Base-by-base conservation (phyloP, 2,888 invertebrate genomes). In the Conistra vaccinii region DNA sequence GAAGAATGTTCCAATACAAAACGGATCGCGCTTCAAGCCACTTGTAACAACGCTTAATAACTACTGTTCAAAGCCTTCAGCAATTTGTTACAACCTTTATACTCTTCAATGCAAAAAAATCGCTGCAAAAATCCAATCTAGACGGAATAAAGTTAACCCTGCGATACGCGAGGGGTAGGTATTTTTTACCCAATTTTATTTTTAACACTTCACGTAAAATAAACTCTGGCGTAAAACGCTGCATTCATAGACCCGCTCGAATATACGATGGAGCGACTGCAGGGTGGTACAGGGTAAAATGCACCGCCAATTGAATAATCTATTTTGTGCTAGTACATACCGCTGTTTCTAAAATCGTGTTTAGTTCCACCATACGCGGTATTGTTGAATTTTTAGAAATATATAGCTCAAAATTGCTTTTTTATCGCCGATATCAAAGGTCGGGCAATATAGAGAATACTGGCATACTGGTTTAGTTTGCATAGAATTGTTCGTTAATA, bases 261-360 rank as follows among this genome's bases (percentile, higher is more conserved):
- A 90, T 83, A 87, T 87, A 85, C 85, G 85, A 83, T 85, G 83
- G 83, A 76, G 87, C 80, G 78, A 71, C 70, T 75, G 76, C 82
- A 84, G 82, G 85, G 87, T 80, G 79, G 85, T 70, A 71, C 73
- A 65, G 76, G 88, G 84, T 90, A 92, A 93, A 93, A 89, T 92
- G 91, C 90, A 87, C 89, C 91, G 87, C 88, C 92, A 90, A 94
- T 93, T 93, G 93, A 94, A 94, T 94, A 93, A 94, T 93, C 91
- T 92, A 92, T 93, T 92, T 92, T 85, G 79, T 78, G 85, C 76
- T 20, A 62, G 88, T 90, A 85, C 77, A 61, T 74, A 74, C 53
- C 67, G 20, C 53, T 75, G 70, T 48, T 61, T 35, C 60, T 75
- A 76, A 73, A 83, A 39, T 72, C 35, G 42, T 60, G 63, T 83